phyloP scores from a whole-genome alignment of 2,888 invertebrate genomes.

The Pseudococcus viburni region DNA sequence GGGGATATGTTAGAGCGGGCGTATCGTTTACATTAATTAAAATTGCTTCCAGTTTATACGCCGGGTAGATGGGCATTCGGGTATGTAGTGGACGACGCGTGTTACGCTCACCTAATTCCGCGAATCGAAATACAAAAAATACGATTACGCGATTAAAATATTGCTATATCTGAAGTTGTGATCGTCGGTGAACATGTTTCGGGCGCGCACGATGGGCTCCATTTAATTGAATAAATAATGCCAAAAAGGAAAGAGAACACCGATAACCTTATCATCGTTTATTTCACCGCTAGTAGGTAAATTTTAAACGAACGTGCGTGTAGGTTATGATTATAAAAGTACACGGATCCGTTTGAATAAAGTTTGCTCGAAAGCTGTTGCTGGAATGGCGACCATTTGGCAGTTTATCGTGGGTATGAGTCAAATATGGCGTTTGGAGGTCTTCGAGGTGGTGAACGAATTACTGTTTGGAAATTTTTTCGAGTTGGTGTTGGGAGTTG shows the following conservation, averaged over 20 bases:
- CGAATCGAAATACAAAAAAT: slow-evolving; percentile 38
- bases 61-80: not conserved
- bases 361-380: too few relatives aligned
- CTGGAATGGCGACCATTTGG: too few relatives aligned
- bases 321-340: not conserved
- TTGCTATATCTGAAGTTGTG: not conserved
- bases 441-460: too few relatives aligned
- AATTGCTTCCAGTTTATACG: not conserved
- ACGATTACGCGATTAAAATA: slow-evolving; percentile 42
- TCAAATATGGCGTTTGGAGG: too few relatives aligned
- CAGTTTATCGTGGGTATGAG: too few relatives aligned
- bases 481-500: too few relatives aligned
- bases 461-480: too few relatives aligned
- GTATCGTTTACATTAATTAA: slow-evolving; percentile 62
- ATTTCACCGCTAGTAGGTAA: not conserved
- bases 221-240: not conserved
- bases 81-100: slow-evolving; percentile 25
- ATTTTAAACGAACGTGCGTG: slow-evolving; percentile 3
- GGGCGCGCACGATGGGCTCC: not conserved
- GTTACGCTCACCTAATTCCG: slow-evolving; percentile 34
- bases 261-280: not conserved
- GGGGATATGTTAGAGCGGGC: not conserved
- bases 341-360: not conserved
- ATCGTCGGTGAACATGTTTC: not conserved
- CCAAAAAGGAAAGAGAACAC: not conserved